Evolutionary conservation across 2,888 invertebrate species (phyloP).

Genomic region (Meta bourneti): DNA sequence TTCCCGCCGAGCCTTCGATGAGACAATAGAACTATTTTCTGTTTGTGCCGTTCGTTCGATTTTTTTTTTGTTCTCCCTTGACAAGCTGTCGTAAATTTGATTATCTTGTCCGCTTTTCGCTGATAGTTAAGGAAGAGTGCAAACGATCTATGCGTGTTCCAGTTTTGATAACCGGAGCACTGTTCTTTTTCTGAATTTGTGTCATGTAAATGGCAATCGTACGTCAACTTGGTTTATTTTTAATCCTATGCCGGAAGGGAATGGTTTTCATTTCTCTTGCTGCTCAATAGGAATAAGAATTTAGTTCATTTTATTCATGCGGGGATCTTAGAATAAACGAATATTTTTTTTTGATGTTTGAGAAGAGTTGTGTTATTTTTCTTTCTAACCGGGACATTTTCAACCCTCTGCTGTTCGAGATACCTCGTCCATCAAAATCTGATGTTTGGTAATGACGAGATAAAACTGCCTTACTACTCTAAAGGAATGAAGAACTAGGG

Average conservation of each 20-base stretch:
- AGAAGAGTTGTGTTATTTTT: too few relatives aligned
- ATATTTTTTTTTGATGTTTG: too few relatives aligned
- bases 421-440: too few relatives aligned
- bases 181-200: neutral
- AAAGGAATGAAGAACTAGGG: too few relatives aligned
- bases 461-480: too few relatives aligned
- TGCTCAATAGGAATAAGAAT: too few relatives aligned
- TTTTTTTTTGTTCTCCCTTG: neutral
- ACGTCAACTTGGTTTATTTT: neutral
- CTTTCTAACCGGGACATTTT: too few relatives aligned
- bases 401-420: too few relatives aligned
- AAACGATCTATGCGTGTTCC: neutral
- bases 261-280: neutral
- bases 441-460: too few relatives aligned
- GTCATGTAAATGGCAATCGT: neutral
- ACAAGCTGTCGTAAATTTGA: neutral
- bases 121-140: neutral
- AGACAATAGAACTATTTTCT: neutral
- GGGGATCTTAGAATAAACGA: too few relatives aligned
- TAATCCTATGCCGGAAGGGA: neutral
- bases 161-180: neutral
- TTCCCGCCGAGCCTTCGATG: neutral
- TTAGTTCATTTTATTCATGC: too few relatives aligned
- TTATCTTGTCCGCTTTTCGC: neutral
- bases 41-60: neutral